These are phyloP conservation scores for Speoplatyrhinus poulsoni DNA, from an alignment of 2,113 vertebrate genomes.

Conservation along the genomic window DNA sequence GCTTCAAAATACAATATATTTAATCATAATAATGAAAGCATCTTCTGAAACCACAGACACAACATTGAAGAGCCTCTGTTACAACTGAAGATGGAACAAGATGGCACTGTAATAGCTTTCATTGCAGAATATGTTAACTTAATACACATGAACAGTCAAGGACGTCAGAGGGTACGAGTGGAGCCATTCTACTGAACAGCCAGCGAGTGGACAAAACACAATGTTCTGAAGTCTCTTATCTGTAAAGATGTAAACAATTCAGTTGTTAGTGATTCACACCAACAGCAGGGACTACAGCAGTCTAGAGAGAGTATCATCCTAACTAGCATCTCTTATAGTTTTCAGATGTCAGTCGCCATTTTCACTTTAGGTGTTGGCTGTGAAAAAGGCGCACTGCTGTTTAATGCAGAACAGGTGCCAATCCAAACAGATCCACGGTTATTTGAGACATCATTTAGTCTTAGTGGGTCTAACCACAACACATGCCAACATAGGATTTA, in stretches of 20 bases:
- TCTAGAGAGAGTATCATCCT: background rate
- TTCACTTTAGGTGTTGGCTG: background rate
- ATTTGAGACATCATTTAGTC: too few relatives aligned
- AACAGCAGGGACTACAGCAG: slow-evolving; percentile 11
- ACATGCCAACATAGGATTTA: too few relatives aligned
- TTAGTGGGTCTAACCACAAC: too few relatives aligned
- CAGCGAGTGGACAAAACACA: background rate
- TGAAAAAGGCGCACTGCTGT: background rate
- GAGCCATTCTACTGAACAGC: background rate
- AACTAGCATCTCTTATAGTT: background rate
- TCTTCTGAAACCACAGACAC: too few relatives aligned
- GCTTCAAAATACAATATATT: too few relatives aligned
- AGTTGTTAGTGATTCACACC: slow-evolving; percentile 27
- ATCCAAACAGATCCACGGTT: too few relatives aligned
- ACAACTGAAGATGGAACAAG: background rate
- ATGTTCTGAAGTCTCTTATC: slow-evolving; percentile 12
- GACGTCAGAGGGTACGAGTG: background rate
- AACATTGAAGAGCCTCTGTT: too few relatives aligned
- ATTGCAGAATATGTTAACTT: background rate
- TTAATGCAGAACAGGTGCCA: too few relatives aligned
- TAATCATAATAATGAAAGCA: too few relatives aligned
- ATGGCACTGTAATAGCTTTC: too few relatives aligned
- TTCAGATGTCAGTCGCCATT: background rate
- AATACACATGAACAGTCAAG: slow-evolving; percentile 11
- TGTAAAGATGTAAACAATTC: slow-evolving; percentile 3